Evolutionary conservation across 2,888 invertebrate genomes (phyloP).

Genomic region (Limnephilus marmoratus): DNA sequence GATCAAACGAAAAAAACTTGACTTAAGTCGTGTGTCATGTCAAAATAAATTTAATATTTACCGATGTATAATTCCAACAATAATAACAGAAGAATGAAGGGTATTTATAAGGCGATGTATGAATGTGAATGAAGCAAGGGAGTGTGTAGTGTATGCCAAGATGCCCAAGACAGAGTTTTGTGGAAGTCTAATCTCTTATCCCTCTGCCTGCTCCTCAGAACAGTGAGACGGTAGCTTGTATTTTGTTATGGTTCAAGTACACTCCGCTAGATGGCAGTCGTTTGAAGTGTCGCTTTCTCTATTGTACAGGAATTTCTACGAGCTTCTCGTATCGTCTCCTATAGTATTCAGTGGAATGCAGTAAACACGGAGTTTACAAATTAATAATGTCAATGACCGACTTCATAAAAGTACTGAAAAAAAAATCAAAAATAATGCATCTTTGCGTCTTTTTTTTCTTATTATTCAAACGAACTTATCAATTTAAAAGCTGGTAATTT

Average conservation of each 20-base stretch:
- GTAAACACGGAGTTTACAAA: conserved; percentile 51
- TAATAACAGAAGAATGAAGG: too few species aligned
- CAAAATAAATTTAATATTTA: too few species aligned
- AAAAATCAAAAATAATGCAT: not conserved
- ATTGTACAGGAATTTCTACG: not conserved
- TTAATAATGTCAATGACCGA: conserved; percentile 41
- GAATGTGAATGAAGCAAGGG: too few species aligned
- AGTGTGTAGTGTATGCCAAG: too few species aligned
- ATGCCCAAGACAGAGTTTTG: too few species aligned
- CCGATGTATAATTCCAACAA: too few species aligned
- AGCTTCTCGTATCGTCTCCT: not conserved
- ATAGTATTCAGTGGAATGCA: conserved; percentile 49
- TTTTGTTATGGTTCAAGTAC: not conserved
- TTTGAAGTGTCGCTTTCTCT: not conserved
- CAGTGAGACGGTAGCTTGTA: too few species aligned
- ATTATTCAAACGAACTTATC: not conserved
- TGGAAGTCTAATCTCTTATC: too few species aligned
- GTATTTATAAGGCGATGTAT: too few species aligned
- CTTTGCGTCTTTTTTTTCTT: not conserved
- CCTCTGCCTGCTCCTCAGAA: too few species aligned
- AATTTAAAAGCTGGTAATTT: not conserved
- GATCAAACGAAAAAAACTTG: too few species aligned
- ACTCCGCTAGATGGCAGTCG: not conserved
- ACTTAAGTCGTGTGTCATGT: too few species aligned
- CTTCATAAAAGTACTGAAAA: not conserved